Conservation (phyloP, 2,888 invertebrate genomes). For the Acholoe squamosa region DNA sequence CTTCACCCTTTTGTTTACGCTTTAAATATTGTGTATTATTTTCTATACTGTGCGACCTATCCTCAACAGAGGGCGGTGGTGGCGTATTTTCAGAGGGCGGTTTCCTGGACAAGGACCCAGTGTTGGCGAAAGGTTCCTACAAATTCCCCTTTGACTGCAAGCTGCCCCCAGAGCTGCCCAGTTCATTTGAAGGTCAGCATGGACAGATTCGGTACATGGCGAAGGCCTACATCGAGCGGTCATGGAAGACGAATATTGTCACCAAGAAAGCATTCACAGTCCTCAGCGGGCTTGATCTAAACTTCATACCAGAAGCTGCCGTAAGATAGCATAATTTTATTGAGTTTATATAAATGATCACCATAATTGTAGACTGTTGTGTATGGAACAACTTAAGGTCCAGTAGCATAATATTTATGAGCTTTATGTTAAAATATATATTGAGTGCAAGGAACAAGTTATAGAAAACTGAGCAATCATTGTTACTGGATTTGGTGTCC, state of each 20-base stretch:
- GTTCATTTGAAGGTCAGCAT: constrained; percentile 81
- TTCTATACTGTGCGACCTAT: not conserved
- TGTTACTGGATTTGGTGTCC: too few species aligned
- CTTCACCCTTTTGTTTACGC: constrained; percentile 28
- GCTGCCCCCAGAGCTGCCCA: constrained; percentile 80
- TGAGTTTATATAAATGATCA: too few species aligned
- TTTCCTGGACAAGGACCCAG: constrained; percentile 70
- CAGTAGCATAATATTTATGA: too few species aligned
- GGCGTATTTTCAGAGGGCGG: constrained; percentile 62
- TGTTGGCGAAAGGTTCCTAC: constrained; percentile 69
- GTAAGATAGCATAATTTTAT: too few species aligned
- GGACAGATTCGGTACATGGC: constrained; percentile 76
- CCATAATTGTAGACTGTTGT: too few species aligned
- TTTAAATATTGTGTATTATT: constrained; percentile 44
- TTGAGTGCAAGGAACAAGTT: too few species aligned
- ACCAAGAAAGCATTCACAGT: constrained; percentile 81
- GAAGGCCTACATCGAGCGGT: constrained; percentile 73
- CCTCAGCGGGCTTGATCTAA: constrained; percentile 72
- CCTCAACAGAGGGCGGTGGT: constrained; percentile 48
- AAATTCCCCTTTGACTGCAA: constrained; percentile 79
- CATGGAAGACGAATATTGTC: constrained; percentile 71
- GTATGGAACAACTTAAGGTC: too few species aligned
- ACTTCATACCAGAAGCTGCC: constrained; percentile 72
- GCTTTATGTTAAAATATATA: too few species aligned
- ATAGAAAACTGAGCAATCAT: too few species aligned